phyloP scores from a whole-genome alignment of 2,113 vertebrate species.

The Stomatorhinus ivindoensis region DNA sequence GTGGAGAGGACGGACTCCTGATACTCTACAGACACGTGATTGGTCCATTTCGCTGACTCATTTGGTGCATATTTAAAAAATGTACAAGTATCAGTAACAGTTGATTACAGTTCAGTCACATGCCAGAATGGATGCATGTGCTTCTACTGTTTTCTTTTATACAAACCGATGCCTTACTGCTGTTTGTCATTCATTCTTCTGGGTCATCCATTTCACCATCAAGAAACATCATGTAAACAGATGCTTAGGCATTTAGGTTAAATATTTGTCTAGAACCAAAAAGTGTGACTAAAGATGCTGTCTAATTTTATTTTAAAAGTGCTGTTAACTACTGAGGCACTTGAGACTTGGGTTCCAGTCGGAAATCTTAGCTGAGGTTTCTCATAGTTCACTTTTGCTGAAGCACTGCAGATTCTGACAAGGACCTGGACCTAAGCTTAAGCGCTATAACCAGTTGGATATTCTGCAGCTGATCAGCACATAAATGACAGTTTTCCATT shows the following conservation, averaged over 20 bases:
- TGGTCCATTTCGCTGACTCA: neutral
- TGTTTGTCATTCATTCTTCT: neutral
- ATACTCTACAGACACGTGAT: neutral
- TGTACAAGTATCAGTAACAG: neutral
- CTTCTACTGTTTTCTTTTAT: slow-evolving; percentile 2
- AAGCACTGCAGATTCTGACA: neutral
- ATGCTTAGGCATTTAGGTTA: neutral
- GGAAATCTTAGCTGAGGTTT: neutral
- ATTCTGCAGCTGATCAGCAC: neutral
- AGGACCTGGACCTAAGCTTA: neutral
- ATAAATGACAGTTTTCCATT: neutral
- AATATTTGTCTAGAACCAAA: neutral
- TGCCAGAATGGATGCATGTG: neutral
- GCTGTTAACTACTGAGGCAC: neutral
- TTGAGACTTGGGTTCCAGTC: neutral
- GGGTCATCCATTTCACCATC: neutral
- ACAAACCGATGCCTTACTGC: neutral
- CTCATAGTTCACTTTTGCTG: neutral
- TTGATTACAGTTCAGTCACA: neutral
- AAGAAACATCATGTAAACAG: neutral
- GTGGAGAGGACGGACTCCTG: neutral
- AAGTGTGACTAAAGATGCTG: neutral
- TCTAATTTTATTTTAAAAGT: slow-evolving; percentile 4
- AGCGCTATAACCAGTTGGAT: neutral
- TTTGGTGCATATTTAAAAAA: neutral